These are phyloP conservation scores for Pyrocephalus nanus DNA, from an alignment of 2,797 vertebrate genomes.

Conservation along the genomic window DNA sequence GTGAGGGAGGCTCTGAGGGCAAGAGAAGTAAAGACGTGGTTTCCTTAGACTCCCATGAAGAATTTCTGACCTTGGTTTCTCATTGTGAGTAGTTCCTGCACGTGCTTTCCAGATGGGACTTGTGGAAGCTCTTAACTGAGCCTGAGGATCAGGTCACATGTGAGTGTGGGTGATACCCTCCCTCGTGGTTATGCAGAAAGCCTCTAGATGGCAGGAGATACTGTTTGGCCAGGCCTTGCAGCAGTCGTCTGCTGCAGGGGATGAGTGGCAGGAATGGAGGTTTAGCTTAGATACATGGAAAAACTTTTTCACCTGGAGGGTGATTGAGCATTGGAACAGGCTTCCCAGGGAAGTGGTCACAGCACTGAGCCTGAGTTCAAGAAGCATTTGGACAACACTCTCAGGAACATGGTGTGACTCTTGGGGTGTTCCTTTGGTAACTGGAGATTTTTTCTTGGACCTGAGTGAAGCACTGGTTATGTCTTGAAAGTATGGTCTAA, in stretches of 20 bases:
- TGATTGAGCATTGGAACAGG: neutral
- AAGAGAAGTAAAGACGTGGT: neutral
- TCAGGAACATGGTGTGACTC: neutral
- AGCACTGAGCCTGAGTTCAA: neutral
- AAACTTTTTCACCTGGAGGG: neutral
- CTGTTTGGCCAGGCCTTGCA: neutral
- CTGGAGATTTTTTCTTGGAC: neutral
- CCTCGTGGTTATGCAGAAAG: neutral
- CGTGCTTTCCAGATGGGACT: neutral
- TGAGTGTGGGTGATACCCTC: neutral
- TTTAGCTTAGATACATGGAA: neutral
- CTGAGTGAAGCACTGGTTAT: neutral
- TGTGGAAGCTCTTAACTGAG: neutral
- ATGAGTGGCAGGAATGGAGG: neutral
- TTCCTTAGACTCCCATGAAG: neutral
- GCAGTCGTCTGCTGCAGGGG: neutral
- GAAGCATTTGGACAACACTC: neutral
- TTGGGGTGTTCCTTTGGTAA: neutral
- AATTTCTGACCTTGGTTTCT: neutral
- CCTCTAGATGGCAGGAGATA: constrained; percentile 24
- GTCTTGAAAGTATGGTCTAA: neutral
- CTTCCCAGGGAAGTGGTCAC: neutral
- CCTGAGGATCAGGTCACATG: fast-evolving
- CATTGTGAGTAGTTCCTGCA: neutral
- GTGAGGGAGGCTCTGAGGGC: neutral